Evolutionary conservation across 2,888 invertebrate genomes (phyloP), one percentile per base, ranked within the genome.

Genomic region (Spilosoma lubricipeda): DNA sequence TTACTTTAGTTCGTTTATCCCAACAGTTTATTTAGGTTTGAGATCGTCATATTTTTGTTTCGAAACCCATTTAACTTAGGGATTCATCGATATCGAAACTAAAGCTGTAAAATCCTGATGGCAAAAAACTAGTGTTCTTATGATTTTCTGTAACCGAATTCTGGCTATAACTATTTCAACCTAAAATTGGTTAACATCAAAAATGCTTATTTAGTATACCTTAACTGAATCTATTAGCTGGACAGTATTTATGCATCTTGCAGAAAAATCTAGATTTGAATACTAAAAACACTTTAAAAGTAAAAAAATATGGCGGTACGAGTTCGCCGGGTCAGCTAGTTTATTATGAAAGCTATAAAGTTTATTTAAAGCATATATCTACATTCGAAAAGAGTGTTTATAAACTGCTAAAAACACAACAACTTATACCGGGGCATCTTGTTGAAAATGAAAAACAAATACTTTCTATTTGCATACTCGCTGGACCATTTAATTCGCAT

Each of bases 401-500:
- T 56, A 3, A 59, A 27, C 27, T 15, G 42, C 18, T 20, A 20
- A 30, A 30, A 23, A 48, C 20, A 45, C 5, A 67, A 67, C 27
- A 27, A 67, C 15, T 3, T 18, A 27, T 20, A 30, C 30, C 45
- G 77, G 63, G 73, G 76, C 65, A 77, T 72, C 80, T 79, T 76
- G 74, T 80, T 80, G 76, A 64, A 78, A 76, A 78, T 52, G 65
- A 71, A 82, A 81, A 75, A 77, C 74, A 80, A 77, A 82, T 75
- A 18, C 59, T 75, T 71, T 33, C 71, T 75, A 78, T 83, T 82
- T 83, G 77, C 84, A 84, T 82, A 78, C 75, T 71, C 72, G 67
- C 73, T 78, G 70, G 75, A 83, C 79, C 78, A 78, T 80, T 80
- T 79, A 78, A 77, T 83, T 80, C 81, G 85, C 80, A 86, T 86